Base-by-base conservation (phyloP, 2,113 vertebrate genomes). In the Meriones unguiculatus region DNA sequence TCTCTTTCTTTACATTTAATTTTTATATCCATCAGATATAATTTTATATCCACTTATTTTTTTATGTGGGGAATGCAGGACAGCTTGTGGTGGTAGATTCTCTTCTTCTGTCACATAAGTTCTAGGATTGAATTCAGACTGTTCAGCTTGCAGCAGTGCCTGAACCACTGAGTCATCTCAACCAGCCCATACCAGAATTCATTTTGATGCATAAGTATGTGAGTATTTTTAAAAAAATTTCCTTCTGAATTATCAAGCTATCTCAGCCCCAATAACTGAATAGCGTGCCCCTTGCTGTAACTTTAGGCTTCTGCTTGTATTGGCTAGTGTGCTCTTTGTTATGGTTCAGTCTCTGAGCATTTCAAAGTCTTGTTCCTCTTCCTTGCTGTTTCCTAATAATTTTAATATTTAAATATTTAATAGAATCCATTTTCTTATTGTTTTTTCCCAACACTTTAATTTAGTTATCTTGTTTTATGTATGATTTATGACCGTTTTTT, bases 401-500 rank as follows among this genome's bases (percentile, higher is more conserved):
- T 93, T 12, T 81, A 59, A 46, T 90, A 11, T 87, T 87, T 96
- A 54, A 91, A 12, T 76, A 77, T 72, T 91, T 84, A 46, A 54
- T 65, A 76, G 32, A 35, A 70, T 17, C 13, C 12, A 64, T 70
- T 7, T 70, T 24, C 54, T 18, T 91, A 1, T 69, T 89, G 73
- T 54, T 95, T 82, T 90, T 78, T 30, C 10, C 10, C 11, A 91
- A 13, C 20, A 82, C 54, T 86, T 96, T 93, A 82, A 67, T 62
- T 87, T 93, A 59, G 46, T 80, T 64, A 15, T 54, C 25, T 86
- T 32, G 82, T 94, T 91, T 84, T 78, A 89, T 62, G 17, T 22
- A 80, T 92, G 89, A 50, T 64, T 95, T 69, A 87, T 18, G 89
- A 93, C 28, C 14, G 90, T 78, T 96, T 88, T 46, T 93, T 12